Conservation (phyloP, 2,797 vertebrate genomes). For the Ceryle rudis region DNA sequence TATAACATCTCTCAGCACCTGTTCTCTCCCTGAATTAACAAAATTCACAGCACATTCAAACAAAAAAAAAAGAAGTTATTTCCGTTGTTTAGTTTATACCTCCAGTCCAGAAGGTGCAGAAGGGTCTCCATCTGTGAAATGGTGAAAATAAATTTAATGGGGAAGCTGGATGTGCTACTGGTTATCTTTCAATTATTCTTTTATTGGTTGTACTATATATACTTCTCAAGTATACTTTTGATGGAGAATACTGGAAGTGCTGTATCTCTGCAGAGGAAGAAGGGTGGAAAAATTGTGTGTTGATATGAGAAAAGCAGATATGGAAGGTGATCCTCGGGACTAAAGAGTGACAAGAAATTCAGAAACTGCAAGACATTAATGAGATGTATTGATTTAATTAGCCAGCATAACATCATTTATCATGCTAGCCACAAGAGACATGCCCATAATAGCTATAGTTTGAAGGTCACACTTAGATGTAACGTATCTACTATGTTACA, state of each 20-base stretch:
- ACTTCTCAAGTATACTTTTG: background rate
- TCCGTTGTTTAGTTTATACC: background rate
- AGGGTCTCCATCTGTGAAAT: background rate
- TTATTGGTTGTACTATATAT: background rate
- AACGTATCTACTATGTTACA: background rate
- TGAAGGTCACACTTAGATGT: conserved; percentile 43
- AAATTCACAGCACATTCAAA: background rate
- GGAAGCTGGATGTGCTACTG: background rate
- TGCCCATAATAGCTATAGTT: background rate
- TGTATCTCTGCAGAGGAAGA: background rate
- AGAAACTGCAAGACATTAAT: conserved; percentile 53
- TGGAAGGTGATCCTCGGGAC: background rate
- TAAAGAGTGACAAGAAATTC: background rate
- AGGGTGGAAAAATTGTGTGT: background rate
- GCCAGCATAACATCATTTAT: conserved; percentile 29
- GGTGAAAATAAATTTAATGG: background rate
- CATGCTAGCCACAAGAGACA: conserved; percentile 12
- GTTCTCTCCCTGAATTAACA: background rate
- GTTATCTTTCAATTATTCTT: background rate
- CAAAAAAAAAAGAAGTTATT: background rate
- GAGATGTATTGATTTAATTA: conserved; percentile 62
- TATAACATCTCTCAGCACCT: background rate
- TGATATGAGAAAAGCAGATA: background rate
- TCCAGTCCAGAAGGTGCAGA: background rate
- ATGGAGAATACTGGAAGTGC: background rate